These are phyloP conservation scores for Corythornis cristatus DNA, from an alignment of 2,113 vertebrate species.

Conservation along the genomic window DNA sequence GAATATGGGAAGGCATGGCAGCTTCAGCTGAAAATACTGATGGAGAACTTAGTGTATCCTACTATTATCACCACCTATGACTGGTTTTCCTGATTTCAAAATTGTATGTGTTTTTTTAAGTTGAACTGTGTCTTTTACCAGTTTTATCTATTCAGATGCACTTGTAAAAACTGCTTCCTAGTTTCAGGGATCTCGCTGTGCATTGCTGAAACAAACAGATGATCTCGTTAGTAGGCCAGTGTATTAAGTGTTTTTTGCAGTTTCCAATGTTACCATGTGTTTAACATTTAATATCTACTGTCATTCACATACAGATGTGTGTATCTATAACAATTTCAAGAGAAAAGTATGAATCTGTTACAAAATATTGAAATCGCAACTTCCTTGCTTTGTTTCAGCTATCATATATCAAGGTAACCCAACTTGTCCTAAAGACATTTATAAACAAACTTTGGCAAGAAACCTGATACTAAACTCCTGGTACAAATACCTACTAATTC, in stretches of 20 bases:
- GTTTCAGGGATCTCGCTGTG: neutral
- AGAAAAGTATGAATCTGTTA: neutral
- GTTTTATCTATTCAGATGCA: neutral
- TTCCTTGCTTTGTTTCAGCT: neutral
- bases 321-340: neutral
- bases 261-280: neutral
- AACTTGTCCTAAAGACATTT: neutral
- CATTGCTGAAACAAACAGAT: neutral
- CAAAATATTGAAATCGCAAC: neutral
- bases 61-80: neutral
- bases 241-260: neutral
- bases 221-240: neutral
- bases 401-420: neutral
- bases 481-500: neutral
- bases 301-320: neutral
- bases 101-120: neutral
- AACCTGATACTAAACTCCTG: neutral
- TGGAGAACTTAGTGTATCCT: neutral
- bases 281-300: neutral
- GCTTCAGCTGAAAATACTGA: neutral
- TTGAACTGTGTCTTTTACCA: neutral
- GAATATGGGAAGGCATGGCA: neutral
- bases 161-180: neutral
- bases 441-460: neutral
- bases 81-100: neutral